Base-by-base conservation (phyloP, 2,113 vertebrate genomes). In the Merops nubicus region DNA sequence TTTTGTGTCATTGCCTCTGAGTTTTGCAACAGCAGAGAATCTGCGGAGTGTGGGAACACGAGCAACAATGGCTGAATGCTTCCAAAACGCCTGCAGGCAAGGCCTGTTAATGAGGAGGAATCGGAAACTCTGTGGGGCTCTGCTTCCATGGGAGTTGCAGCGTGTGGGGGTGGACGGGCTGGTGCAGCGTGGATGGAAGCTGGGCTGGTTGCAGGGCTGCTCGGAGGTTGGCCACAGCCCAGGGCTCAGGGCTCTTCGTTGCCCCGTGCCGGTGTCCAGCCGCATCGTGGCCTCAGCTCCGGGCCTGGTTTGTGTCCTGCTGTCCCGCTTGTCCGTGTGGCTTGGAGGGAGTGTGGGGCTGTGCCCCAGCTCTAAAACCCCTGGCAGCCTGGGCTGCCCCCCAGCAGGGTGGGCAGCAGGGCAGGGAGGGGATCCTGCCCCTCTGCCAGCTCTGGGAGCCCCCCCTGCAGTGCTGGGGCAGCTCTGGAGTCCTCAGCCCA, bases 261-360 rank as follows among this genome's bases (percentile, higher is more conserved):
- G 56, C 65, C 38, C 54, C 59, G 0, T 0, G 0, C 3, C 0
- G 4, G 18, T 34, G 62, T 33, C 20, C 38, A 60, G 34, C 48
- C 10, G 0, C 0, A 1, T n/a, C 54, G 17, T 0, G 5, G 67
- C 19, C 57, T 56, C 0, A 0, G 60, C 45, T 76, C 38, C 0
- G 3, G 21, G 8, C 42, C 40, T 2, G 28, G 17, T 12, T 25
- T 51, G 36, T 23, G 19, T 57, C 43, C 57, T 77, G 48, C 57
- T 31, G 33, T 89, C 64, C 50, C 3, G 1, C 69, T 33, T 9
- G 14, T 29, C 34, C 11, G 0, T 8, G 16, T 1, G 40, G 65
- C 26, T 5, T 2, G 0, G 11, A 29, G 51, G 26, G 67, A 22
- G 1, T 0, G 10, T 2, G 3, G 25, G 15, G 8, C 65, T 57